Evolutionary conservation across 1,140 invertebrate genomes (phyloP).

Genomic region (Vanessa tameamea): DNA sequence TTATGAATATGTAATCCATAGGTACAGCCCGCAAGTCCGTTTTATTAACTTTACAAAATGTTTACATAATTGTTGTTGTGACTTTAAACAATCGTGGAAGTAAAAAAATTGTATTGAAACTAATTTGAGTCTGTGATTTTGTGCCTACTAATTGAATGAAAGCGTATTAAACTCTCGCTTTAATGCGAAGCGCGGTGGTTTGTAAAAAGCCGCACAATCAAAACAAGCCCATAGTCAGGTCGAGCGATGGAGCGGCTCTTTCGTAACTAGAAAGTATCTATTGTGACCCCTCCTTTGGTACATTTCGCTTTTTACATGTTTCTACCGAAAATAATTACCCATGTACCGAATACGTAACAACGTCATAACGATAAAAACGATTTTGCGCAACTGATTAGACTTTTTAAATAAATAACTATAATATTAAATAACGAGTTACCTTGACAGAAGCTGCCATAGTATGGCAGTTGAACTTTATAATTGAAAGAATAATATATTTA

Average conservation of each 20-base stretch:
- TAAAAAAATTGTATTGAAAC: background rate
- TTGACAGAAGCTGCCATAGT: background rate
- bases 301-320: slow-evolving; percentile 46
- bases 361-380: slow-evolving; percentile 17
- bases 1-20: too few species aligned
- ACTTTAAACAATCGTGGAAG: slow-evolving; percentile 2
- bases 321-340: slow-evolving; percentile 37
- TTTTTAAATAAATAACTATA: background rate
- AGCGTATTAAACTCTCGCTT: slow-evolving; percentile 24
- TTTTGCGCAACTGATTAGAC: slow-evolving; percentile 32
- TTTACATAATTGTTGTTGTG: background rate
- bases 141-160: slow-evolving; percentile 17
- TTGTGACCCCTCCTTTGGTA: slow-evolving; percentile 41
- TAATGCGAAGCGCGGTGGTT: slow-evolving; percentile 10
- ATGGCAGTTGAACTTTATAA: slow-evolving; percentile 25
- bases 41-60: too few species aligned
- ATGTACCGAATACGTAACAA: slow-evolving; percentile 34
- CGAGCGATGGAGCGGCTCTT: slow-evolving; percentile 48
- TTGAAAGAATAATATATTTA: slow-evolving; percentile 29
- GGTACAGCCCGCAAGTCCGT: too few species aligned
- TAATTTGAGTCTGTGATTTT: slow-evolving; percentile 5
- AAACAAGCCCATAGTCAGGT: slow-evolving; percentile 28
- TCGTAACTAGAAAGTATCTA: slow-evolving; percentile 71
- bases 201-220: slow-evolving; percentile 23
- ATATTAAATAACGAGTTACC: background rate